These are phyloP conservation scores for Panagrolaimus sp. DNA, from an alignment of 1,140 invertebrate genomes.

Conservation along the genomic window DNA sequence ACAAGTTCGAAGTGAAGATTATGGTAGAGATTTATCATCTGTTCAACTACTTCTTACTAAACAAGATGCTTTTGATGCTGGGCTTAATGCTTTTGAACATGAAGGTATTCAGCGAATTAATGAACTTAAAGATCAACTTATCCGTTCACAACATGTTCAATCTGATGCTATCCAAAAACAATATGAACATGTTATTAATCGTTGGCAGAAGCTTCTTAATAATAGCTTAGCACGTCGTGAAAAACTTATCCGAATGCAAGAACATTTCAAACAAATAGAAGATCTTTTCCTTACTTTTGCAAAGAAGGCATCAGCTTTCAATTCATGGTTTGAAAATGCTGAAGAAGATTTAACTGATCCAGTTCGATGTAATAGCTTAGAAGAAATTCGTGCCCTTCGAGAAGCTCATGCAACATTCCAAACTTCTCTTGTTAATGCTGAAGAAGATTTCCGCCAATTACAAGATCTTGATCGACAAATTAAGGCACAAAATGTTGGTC, in stretches of 20 bases:
- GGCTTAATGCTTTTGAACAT: conserved; percentile 90
- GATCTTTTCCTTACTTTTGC: conserved; percentile 97
- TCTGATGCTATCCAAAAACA: conserved; percentile 79
- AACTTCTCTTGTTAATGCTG: conserved; percentile 79
- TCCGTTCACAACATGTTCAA: conserved; percentile 83
- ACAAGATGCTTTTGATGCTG: conserved; percentile 74
- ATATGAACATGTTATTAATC: conserved; percentile 81
- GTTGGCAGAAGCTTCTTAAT: conserved; percentile 84
- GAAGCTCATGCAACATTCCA: conserved; percentile 95
- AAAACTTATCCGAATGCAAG: conserved; percentile 82
- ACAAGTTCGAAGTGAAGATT: conserved; percentile 86
- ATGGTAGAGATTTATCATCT: conserved; percentile 84
- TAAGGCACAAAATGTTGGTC: conserved; percentile 95
- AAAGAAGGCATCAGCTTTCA: conserved; percentile 98
- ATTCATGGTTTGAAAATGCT: conserved; percentile 99
- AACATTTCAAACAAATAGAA: conserved; percentile 93
- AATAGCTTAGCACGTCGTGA: conserved; percentile 85
- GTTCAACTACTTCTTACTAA: conserved; percentile 91
- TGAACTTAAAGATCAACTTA: conserved; percentile 77
- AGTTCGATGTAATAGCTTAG: conserved; percentile 75
- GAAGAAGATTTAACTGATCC: conserved; percentile 98
- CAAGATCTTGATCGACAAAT: conserved; percentile 92
- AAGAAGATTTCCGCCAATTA: conserved; percentile 91
- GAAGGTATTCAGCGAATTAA: conserved; percentile 95
- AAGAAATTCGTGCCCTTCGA: conserved; percentile 67